Evolutionary conservation across 2,797 vertebrate genomes (phyloP), one percentile per base, ranked within the genome.

Genomic region (Melopsittacus undulatus): DNA sequence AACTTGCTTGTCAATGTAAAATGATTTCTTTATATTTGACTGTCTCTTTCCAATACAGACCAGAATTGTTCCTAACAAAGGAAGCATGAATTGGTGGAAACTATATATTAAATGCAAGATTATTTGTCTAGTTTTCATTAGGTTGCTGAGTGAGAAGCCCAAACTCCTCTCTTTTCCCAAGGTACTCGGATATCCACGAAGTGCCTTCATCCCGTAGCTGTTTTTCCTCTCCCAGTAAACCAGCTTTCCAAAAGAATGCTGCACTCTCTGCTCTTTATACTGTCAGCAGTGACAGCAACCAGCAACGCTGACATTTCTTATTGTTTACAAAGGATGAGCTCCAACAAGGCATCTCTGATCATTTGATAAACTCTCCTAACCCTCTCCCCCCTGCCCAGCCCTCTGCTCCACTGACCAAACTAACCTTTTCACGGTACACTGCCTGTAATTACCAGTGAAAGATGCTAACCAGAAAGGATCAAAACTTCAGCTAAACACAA

Each of bases 71-170:
- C 95, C 89, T 89, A 97, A 98, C 98, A 98, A 98, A 98, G 98
- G 97, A 76, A 97, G 95, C 97, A 97, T 94, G 97, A 97, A 97
- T 97, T 5, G 86, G 91, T 97, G 97, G 98, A 98, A 98, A 98
- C 97, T 98, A 98, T 98, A 98, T 98, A 98, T 98, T 98, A 98
- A 99, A 99, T 97, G 98, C 96, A 98, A 95, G 98, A 98, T 98
- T 98, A 98, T 99, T 99, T 98, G 98, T 98, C 98, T 98, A 97
- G 98, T 99, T 99, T 98, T 99, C 98, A 99, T 99, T 98, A 99
- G 98, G 97, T 98, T 91, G 99, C 98, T 99, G 99, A 99, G 98
- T 99, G 99, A 99, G 98, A 99, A 98, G 99, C 98, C 97, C 97
- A 98, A 98, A 97, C 97, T 98, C 97, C 97, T 97, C 98, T 98